phyloP scores from a whole-genome alignment of 2,113 vertebrate species.

The Aptenodytes forsteri region DNA sequence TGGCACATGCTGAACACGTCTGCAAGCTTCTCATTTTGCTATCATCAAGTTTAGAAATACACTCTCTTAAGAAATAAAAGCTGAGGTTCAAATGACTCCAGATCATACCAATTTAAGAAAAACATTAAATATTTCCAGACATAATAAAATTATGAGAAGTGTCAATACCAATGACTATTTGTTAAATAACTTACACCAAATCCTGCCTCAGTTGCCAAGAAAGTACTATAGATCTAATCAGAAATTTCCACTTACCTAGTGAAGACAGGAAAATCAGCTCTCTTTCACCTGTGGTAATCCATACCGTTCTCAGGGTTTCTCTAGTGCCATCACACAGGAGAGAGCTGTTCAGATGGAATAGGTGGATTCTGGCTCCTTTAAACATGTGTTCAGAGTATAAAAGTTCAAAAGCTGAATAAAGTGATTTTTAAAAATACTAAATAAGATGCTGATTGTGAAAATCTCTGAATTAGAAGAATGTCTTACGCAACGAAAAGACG shows the following conservation, averaged over 20 bases:
- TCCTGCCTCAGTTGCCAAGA: background rate
- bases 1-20: background rate
- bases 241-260: background rate
- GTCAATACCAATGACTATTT: background rate
- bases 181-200: background rate
- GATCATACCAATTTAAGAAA: background rate
- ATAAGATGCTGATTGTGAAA: conserved; percentile 1
- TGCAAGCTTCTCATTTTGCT: background rate
- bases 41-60: background rate
- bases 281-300: background rate
- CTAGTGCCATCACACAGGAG: background rate
- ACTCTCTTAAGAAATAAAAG: background rate
- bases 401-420: background rate
- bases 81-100: background rate
- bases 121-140: background rate
- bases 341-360: background rate
- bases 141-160: background rate
- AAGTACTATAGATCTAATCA: background rate
- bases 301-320: background rate
- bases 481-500: background rate
- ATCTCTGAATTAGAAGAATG: background rate
- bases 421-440: background rate
- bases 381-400: background rate
- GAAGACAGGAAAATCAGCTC: background rate
- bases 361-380: background rate